phyloP scores from a whole-genome alignment of 2,888 invertebrate genomes.

The Philonicus albiceps region DNA sequence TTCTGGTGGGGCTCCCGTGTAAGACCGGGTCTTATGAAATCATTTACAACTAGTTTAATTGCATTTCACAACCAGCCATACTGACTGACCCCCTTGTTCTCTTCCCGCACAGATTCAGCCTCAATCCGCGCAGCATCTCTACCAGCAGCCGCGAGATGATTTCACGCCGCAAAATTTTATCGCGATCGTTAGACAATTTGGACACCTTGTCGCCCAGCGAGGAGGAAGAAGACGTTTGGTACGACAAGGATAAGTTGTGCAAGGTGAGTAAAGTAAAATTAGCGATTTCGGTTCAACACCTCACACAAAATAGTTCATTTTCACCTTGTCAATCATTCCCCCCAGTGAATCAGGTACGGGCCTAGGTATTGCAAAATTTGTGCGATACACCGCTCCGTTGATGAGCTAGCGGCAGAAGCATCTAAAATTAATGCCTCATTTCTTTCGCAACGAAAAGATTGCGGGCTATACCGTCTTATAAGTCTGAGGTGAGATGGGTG shows the following conservation, averaged over 20 bases:
- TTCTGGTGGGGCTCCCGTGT: neutral
- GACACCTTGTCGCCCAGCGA: slow-evolving; percentile 79
- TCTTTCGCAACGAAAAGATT: neutral
- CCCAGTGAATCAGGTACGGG: neutral
- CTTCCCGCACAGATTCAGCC: slow-evolving; percentile 2
- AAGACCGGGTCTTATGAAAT: slow-evolving; percentile 5
- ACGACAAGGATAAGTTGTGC: slow-evolving; percentile 90
- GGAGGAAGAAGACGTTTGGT: slow-evolving; percentile 93
- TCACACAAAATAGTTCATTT: neutral
- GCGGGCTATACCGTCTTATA: neutral
- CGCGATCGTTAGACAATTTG: slow-evolving; percentile 87
- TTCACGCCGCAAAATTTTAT: slow-evolving; percentile 88
- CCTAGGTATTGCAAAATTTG: neutral
- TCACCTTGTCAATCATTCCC: neutral
- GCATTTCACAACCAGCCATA: slow-evolving; percentile 20
- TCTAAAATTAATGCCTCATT: neutral
- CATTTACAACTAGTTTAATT: slow-evolving; percentile 25
- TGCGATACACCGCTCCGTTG: neutral
- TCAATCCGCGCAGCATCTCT: slow-evolving; percentile 14
- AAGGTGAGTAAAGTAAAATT: slow-evolving; percentile 70
- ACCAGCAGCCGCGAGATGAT: slow-evolving; percentile 72
- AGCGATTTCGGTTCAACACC: neutral
- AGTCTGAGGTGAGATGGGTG: neutral
- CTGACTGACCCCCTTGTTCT: neutral
- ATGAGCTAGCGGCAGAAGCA: neutral